Conservation (phyloP, 2,888 invertebrate species). For the Cylloceria caligata region DNA sequence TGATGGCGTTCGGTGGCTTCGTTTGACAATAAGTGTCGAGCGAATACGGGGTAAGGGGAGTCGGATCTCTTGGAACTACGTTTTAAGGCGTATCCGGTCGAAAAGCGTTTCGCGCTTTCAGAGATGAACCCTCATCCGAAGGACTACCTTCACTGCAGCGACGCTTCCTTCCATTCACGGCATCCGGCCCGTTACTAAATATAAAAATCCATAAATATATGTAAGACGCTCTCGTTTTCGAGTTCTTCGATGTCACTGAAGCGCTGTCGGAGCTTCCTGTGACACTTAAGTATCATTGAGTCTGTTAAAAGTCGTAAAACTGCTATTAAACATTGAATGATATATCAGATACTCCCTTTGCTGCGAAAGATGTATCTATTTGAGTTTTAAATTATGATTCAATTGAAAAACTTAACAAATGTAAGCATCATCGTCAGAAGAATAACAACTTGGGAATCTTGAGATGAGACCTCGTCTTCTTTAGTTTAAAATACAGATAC, state of each 20-base stretch:
- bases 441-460: no score
- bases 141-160: conserved; percentile 10
- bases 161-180: neutral
- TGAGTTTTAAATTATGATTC: neutral
- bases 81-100: conserved; percentile 49
- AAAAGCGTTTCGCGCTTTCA: conserved; percentile 37
- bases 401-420: no score
- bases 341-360: no score
- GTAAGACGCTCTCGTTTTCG: conserved; percentile 14
- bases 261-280: conserved; percentile 20
- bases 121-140: conserved; percentile 4
- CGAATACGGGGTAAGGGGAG: neutral
- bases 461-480: no score
- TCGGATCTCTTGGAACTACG: conserved; percentile 35
- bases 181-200: conserved; percentile 49
- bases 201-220: conserved; percentile 29
- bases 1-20: conserved; percentile 47
- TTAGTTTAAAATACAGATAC: neutral
- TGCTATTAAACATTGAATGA: conserved; percentile 3
- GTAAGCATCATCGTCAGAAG: no score
- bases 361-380: neutral
- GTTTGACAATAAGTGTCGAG: conserved; percentile 60
- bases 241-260: conserved; percentile 27
- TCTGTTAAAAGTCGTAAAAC: neutral
- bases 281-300: conserved; percentile 29